These are phyloP conservation scores for Cettia cetti DNA, from an alignment of 2,113 vertebrate species.

Conservation along the genomic window DNA sequence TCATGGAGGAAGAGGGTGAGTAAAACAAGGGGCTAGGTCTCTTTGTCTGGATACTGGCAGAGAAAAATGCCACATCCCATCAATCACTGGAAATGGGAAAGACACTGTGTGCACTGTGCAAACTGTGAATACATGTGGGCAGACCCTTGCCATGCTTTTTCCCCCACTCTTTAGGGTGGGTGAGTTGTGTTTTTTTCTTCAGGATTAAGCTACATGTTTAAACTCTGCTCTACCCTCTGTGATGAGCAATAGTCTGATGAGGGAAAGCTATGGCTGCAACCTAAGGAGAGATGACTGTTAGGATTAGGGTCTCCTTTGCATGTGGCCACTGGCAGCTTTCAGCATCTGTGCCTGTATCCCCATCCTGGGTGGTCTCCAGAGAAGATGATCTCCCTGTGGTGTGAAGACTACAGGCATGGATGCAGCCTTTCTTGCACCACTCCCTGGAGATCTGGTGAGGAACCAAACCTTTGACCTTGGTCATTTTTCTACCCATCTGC, in stretches of 20 bases:
- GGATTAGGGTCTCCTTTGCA: neutral
- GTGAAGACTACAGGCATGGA: neutral
- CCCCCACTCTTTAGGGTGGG: neutral
- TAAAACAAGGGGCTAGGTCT: neutral
- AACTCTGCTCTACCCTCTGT: neutral
- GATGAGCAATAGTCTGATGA: neutral
- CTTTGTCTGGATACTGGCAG: neutral
- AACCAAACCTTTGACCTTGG: neutral
- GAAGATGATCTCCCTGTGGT: neutral
- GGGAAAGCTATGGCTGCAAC: neutral
- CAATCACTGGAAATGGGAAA: neutral
- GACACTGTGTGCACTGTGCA: neutral
- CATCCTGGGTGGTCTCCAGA: neutral
- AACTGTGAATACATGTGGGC: neutral
- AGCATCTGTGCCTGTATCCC: neutral
- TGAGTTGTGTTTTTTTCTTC: neutral
- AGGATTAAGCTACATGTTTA: neutral
- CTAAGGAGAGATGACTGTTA: neutral
- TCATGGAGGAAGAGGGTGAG: neutral
- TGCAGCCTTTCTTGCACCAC: neutral
- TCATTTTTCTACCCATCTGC: neutral
- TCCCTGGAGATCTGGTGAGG: neutral
- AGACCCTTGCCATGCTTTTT: neutral
- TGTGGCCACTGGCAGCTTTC: neutral
- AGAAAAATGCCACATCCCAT: neutral